Conservation (phyloP, 2,113 vertebrate genomes). For the Gopherus evgoodei region DNA sequence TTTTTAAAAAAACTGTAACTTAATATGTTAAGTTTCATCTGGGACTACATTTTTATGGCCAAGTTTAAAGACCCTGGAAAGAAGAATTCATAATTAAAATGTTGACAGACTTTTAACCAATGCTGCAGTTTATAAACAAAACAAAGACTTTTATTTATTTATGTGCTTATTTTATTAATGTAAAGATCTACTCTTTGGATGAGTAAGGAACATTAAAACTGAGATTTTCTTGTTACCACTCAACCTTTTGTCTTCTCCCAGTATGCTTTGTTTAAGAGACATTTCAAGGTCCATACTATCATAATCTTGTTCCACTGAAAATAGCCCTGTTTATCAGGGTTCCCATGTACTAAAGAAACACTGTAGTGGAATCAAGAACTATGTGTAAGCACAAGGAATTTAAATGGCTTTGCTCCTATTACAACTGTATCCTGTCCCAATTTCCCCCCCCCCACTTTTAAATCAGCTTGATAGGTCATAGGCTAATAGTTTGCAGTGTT, state of each 20-base stretch:
- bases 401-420: neutral
- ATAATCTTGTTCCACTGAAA: slow-evolving; percentile 34
- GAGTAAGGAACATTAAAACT: neutral
- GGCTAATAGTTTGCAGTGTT: neutral
- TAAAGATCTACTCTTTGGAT: slow-evolving; percentile 26
- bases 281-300: slow-evolving; percentile 60
- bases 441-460: slow-evolving; percentile 3
- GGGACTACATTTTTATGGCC: slow-evolving; percentile 41
- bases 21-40: slow-evolving; percentile 41
- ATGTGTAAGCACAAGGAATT: accelerated
- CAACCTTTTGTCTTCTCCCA: slow-evolving; percentile 58
- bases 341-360: slow-evolving; percentile 30
- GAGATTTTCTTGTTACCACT: slow-evolving; percentile 41
- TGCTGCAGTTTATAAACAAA: neutral
- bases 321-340: slow-evolving; percentile 59
- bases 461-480: accelerated
- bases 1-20: neutral
- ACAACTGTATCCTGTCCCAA: accelerated
- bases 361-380: slow-evolving; percentile 16
- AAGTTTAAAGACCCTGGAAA: slow-evolving; percentile 53
- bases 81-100: slow-evolving; percentile 34
- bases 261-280: slow-evolving; percentile 45
- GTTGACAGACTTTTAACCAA: slow-evolving; percentile 40
- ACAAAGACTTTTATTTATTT: neutral
- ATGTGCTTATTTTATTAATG: neutral